A percentile compares a stretch with the other conserved stretches of the same genome.
Conservation (phyloP, 2,113 vertebrate genomes). For the Chlorodrepanis virens region DNA sequence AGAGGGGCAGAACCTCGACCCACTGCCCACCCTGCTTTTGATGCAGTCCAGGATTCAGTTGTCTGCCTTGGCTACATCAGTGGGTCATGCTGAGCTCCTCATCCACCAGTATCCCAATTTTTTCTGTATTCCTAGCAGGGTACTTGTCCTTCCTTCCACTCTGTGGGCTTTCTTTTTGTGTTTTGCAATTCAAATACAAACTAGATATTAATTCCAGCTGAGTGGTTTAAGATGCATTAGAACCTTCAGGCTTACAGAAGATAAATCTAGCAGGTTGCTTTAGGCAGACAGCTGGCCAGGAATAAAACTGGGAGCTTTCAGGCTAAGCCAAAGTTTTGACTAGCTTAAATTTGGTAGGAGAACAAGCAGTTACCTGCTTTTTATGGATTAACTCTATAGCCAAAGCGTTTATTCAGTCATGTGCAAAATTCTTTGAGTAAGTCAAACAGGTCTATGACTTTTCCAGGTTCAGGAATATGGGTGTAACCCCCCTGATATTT, state of each 20-base stretch:
- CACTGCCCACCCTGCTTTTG: background rate
- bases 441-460: background rate
- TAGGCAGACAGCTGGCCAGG: background rate
- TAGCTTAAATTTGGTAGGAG: background rate
- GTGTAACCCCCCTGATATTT: background rate
- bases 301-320: background rate
- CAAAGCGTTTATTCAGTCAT: background rate
- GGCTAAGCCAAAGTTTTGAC: background rate
- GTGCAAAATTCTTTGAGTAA: background rate
- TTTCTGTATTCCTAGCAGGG: background rate
- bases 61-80: background rate
- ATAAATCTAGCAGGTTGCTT: background rate
- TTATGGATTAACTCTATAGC: background rate
- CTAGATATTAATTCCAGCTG: background rate
- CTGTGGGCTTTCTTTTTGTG: background rate
- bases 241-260: background rate
- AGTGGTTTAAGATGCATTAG: background rate
- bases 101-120: background rate
- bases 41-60: background rate
- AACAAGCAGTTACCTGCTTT: background rate
- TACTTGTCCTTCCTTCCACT: background rate
- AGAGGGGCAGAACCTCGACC: rapidly evolving
- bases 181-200: background rate
- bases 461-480: background rate
- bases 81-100: background rate